These are phyloP conservation scores for Octomys mimax DNA, from an alignment of 2,797 vertebrate species.

Conservation along the genomic window DNA sequence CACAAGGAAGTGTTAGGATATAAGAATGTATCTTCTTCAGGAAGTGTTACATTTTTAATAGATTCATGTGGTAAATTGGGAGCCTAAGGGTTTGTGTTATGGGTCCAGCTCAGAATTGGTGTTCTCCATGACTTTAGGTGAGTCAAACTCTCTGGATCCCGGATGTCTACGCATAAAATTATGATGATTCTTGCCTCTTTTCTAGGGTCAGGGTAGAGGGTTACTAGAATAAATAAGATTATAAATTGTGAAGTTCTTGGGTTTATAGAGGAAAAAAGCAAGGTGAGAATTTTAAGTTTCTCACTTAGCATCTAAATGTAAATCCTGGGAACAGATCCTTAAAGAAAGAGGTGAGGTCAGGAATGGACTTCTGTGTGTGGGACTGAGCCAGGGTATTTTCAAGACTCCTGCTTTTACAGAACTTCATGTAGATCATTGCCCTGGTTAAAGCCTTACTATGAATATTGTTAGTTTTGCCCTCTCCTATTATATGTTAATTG, in stretches of 20 bases:
- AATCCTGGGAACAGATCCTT: neutral
- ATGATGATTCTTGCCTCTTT: conserved; percentile 65
- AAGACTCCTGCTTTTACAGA: neutral
- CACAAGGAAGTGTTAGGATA: neutral
- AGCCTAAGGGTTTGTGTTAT: neutral
- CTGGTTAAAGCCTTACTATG: neutral
- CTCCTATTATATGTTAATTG: neutral
- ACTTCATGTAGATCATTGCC: neutral
- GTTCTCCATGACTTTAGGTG: conserved; percentile 67
- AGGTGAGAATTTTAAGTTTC: neutral
- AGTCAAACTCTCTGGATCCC: conserved; percentile 67
- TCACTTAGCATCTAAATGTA: neutral
- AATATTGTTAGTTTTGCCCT: neutral
- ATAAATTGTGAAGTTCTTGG: conserved; percentile 33
- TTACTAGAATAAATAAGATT: conserved; percentile 16
- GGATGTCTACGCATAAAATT: conserved; percentile 65
- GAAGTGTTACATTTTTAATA: conserved; percentile 32
- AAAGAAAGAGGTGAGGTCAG: neutral
- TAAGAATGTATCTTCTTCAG: conserved; percentile 56
- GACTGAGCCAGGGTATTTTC: neutral
- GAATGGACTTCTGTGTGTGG: neutral
- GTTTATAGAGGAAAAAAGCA: neutral
- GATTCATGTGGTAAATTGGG: conserved; percentile 36
- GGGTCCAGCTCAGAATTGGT: conserved; percentile 36
- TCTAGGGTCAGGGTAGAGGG: neutral